phyloP scores from a whole-genome alignment of 1,140 invertebrate genomes.

The Paraescarpia echinospica region DNA sequence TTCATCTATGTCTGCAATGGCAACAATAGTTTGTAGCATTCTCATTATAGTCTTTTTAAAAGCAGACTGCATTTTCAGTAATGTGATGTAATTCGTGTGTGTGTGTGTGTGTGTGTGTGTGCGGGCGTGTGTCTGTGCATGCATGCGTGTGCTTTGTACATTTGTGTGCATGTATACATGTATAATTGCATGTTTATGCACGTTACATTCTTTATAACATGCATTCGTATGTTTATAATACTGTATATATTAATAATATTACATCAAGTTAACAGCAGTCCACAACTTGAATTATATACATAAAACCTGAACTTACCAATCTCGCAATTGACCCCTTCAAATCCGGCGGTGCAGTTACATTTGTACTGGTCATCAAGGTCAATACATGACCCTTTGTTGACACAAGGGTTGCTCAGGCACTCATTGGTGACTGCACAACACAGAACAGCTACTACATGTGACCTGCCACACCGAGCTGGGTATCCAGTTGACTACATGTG shows the following conservation, averaged over 20 bases:
- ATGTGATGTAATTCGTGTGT: background rate
- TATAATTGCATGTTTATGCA: background rate
- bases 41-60: too few species aligned
- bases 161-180: background rate
- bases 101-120: background rate
- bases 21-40: background rate
- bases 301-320: background rate
- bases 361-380: constrained; percentile 86
- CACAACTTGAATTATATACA: background rate
- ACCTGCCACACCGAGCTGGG: too few species aligned
- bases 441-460: background rate
- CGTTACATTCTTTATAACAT: too few species aligned
- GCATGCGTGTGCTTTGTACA: too few species aligned
- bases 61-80: background rate
- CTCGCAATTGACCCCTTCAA: constrained; percentile 87
- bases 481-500: too few species aligned
- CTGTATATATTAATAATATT: too few species aligned
- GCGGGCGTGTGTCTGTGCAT: too few species aligned
- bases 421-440: constrained; percentile 21
- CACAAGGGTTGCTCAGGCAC: constrained; percentile 56
- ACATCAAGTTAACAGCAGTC: too few species aligned
- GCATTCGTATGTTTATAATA: too few species aligned
- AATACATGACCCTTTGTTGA: constrained; percentile 31
- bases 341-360: constrained; percentile 85
- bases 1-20: background rate